Percentiles rank a stretch among this genome's conserved stretches.
Conservation (phyloP, 2,888 invertebrate species). For the Caenorhabditis sulstoni region DNA sequence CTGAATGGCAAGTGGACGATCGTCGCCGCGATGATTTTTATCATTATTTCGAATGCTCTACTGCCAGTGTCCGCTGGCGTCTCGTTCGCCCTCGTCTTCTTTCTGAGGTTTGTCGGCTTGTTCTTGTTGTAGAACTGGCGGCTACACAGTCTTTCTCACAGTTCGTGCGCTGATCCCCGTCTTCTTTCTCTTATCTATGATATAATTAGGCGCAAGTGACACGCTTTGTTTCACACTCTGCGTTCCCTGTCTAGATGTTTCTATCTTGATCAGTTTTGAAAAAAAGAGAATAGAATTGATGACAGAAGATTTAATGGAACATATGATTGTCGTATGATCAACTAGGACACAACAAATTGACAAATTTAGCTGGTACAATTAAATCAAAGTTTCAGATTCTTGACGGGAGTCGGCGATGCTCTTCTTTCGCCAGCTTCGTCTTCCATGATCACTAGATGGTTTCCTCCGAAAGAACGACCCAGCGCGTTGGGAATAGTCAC, state of each 20-base stretch:
- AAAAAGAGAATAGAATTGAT: constrained; percentile 7
- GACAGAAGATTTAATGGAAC: constrained; percentile 28
- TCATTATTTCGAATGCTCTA: constrained; percentile 74
- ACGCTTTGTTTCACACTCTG: constrained; percentile 19
- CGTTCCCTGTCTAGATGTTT: constrained; percentile 1
- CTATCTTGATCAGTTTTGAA: constrained; percentile 14
- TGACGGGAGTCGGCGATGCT: constrained; percentile 76
- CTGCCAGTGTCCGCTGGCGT: constrained; percentile 73
- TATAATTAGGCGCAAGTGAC: constrained; percentile 24
- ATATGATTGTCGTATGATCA: constrained; percentile 33
- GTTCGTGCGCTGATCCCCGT: constrained; percentile 6
- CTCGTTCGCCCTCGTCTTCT: constrained; percentile 72
- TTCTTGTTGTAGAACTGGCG: no score
- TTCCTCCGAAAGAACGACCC: constrained; percentile 79
- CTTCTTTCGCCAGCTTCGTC: constrained; percentile 74
- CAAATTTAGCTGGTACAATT: neutral
- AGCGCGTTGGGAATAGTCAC: constrained; percentile 79
- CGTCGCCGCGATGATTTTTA: constrained; percentile 68
- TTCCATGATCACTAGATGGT: constrained; percentile 78
- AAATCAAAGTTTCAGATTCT: constrained; percentile 68
- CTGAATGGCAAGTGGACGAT: constrained; percentile 79
- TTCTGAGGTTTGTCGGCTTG: constrained; percentile 54
- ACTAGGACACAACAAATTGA: neutral
- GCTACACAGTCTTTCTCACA: no score
- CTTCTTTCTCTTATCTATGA: neutral